Conservation (phyloP, 1,140 invertebrate genomes). For the Drosophila kepulauana region DNA sequence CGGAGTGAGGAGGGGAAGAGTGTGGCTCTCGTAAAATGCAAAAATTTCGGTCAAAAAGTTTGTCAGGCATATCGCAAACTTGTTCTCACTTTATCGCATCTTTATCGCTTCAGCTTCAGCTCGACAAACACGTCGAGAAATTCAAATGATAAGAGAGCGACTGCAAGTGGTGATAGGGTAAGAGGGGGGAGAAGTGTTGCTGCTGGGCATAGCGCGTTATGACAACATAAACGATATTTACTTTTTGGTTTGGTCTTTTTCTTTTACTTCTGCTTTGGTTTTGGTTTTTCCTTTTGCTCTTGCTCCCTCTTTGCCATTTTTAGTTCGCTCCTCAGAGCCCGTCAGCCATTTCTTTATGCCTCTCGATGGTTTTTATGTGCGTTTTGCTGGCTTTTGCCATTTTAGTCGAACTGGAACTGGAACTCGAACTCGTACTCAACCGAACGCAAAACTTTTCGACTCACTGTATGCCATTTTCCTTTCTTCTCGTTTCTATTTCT, state of each 20-base stretch:
- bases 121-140: slow-evolving; percentile 76
- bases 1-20: slow-evolving; percentile 6
- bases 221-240: slow-evolving; percentile 84
- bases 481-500: not conserved
- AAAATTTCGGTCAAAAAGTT: slow-evolving; percentile 75
- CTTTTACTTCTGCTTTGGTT: slow-evolving; percentile 53
- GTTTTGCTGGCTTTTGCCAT: slow-evolving; percentile 48
- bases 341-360: slow-evolving; percentile 35
- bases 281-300: slow-evolving; percentile 36
- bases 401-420: slow-evolving; percentile 41
- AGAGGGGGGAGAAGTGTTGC: slow-evolving; percentile 19
- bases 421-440: slow-evolving; percentile 19
- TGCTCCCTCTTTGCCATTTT: not conserved
- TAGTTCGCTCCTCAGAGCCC: not conserved
- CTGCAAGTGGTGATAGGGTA: slow-evolving; percentile 23
- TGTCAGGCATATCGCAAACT: slow-evolving; percentile 59
- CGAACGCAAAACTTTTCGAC: slow-evolving; percentile 62
- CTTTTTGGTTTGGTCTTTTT: slow-evolving; percentile 65
- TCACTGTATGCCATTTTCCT: slow-evolving; percentile 57
- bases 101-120: slow-evolving; percentile 69
- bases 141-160: slow-evolving; percentile 77
- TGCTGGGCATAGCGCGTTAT: slow-evolving; percentile 78
- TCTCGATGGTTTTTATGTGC: slow-evolving; percentile 42
- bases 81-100: slow-evolving; percentile 82
- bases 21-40: too few species aligned